These are phyloP conservation scores for Falco naumanni DNA, from an alignment of 2,797 vertebrate genomes.

Conservation along the genomic window DNA sequence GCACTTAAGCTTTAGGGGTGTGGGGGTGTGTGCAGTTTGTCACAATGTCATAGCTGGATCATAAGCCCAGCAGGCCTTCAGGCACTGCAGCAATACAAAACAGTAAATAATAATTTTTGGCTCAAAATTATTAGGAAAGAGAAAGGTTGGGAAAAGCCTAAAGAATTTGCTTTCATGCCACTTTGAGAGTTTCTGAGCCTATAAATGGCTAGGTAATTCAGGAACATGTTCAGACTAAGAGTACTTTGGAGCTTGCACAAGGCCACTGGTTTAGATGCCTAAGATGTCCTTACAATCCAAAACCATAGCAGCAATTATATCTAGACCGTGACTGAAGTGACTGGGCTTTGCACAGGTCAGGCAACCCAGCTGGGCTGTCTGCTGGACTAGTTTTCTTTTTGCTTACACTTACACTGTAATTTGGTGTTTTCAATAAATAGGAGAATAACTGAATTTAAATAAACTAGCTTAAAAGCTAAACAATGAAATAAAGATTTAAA, in stretches of 20 bases:
- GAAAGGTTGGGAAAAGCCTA: not conserved
- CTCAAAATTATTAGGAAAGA: not conserved
- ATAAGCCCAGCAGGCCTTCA: not conserved
- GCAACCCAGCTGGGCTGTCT: not conserved
- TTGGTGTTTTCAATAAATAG: not conserved
- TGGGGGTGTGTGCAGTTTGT: not conserved
- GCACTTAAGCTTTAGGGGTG: not conserved
- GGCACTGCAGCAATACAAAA: not conserved
- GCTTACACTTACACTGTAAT: not conserved
- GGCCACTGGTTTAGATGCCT: not conserved
- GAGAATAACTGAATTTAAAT: not conserved
- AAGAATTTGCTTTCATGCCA: not conserved
- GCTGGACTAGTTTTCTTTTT: not conserved
- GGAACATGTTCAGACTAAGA: not conserved
- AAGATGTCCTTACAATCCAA: not conserved
- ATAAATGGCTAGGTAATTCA: not conserved
- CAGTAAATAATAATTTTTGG: not conserved
- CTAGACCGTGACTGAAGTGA: not conserved
- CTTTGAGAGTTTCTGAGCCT: not conserved
- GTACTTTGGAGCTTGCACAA: not conserved
- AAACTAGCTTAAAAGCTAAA: not conserved
- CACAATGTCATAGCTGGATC: not conserved
- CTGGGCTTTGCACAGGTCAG: not conserved
- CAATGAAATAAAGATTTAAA: not conserved
- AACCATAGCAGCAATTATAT: rapidly evolving